These are phyloP conservation scores for Cheumatopsyche charites DNA, from an alignment of 1,140 invertebrate species.

Conservation along the genomic window DNA sequence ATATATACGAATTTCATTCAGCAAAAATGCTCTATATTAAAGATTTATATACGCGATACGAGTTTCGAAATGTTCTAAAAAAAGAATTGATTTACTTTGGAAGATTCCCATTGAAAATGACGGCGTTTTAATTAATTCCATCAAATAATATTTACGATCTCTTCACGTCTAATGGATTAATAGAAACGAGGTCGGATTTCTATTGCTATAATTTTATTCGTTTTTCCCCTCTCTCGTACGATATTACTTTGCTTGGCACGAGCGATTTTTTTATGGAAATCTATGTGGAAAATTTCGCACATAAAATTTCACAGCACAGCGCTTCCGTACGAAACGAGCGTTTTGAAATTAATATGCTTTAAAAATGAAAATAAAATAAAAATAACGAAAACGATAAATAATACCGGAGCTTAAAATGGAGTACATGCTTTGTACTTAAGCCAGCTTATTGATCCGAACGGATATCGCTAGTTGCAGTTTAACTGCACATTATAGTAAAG, in stretches of 20 bases:
- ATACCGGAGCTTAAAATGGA: too few species aligned
- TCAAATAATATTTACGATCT: constrained; percentile 13
- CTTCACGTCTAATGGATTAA: constrained; percentile 2
- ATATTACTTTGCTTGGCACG: neutral
- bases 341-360: constrained; percentile 18
- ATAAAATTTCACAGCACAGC: constrained; percentile 1
- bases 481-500: too few species aligned
- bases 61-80: neutral
- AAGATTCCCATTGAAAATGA: too few species aligned
- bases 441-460: neutral
- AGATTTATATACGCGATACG: neutral
- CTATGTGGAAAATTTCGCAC: constrained; percentile 13
- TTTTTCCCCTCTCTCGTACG: neutral
- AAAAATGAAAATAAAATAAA: neutral
- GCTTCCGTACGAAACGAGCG: neutral
- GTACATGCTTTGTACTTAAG: neutral
- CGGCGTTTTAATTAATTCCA: neutral
- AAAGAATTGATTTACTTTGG: too few species aligned
- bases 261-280: constrained; percentile 1
- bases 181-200: constrained; percentile 9
- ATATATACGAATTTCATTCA: too few species aligned
- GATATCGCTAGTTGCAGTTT: neutral
- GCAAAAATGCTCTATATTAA: neutral
- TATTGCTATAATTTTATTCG: constrained; percentile 1
- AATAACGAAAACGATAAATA: too few species aligned